Percentiles rank a stretch among this genome's conserved stretches.
phyloP scores from a whole-genome alignment of 2,797 vertebrate species.

The Podarcis siculus region DNA sequence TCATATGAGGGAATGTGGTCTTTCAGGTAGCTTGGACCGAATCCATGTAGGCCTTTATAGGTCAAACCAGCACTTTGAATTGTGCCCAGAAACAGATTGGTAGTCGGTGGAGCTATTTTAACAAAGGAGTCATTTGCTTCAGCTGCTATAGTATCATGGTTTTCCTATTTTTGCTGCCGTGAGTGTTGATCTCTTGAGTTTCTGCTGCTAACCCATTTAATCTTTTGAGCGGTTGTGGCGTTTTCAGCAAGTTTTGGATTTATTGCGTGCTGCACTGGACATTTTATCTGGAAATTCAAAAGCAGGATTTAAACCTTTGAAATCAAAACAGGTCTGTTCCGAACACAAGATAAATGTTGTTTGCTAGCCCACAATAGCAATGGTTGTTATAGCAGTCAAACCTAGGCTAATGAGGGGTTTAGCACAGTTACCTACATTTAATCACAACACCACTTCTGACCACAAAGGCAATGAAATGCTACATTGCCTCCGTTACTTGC shows the following conservation, averaged over 20 bases:
- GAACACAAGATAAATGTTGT: background rate
- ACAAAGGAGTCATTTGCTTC: background rate
- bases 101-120: too few relatives aligned
- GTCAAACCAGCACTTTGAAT: too few relatives aligned
- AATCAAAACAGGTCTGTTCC: background rate
- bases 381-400: background rate
- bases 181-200: background rate
- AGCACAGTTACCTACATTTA: background rate
- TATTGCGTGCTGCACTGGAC: background rate
- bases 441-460: background rate
- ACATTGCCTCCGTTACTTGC: background rate
- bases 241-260: background rate
- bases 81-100: too few relatives aligned
- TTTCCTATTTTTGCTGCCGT: background rate
- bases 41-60: too few relatives aligned
- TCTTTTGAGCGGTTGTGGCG: background rate
- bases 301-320: background rate
- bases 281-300: background rate
- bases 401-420: background rate
- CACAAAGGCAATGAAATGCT: background rate
- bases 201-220: background rate
- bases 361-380: background rate
- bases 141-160: background rate
- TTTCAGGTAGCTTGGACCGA: too few relatives aligned
- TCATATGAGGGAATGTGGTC: too few relatives aligned